A percentile compares a stretch with the other conserved stretches of the same genome.
These are phyloP conservation scores for Campoplex capitator DNA, from an alignment of 2,888 invertebrate species.

Conservation along the genomic window DNA sequence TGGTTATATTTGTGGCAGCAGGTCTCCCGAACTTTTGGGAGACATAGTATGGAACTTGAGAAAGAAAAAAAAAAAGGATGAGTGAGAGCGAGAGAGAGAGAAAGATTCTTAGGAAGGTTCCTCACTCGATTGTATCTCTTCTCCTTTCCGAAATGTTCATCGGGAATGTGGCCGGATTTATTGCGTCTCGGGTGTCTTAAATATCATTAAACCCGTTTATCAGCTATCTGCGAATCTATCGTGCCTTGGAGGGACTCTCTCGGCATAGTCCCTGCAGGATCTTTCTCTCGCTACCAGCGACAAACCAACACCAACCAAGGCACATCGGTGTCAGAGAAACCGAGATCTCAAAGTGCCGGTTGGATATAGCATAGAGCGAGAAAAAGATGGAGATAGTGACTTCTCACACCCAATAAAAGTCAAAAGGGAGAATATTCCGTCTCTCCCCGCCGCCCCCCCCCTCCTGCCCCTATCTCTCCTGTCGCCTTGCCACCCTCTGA, in stretches of 20 bases:
- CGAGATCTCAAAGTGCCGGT: conserved; percentile 53
- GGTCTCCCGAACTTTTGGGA: conserved; percentile 66
- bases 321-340: conserved; percentile 44
- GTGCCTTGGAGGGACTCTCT: conserved; percentile 50
- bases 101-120: conserved; percentile 73
- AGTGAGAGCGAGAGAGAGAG: conserved; percentile 47
- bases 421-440: conserved; percentile 44
- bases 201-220: conserved; percentile 75
- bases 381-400: conserved; percentile 57
- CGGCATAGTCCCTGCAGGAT: conserved; percentile 49
- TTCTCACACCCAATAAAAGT: conserved; percentile 61
- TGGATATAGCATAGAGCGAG: conserved; percentile 45
- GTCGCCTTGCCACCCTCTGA: conserved; percentile 38
- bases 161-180: conserved; percentile 74
- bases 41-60: conserved; percentile 63
- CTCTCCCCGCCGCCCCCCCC: not conserved
- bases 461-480: too few relatives aligned
- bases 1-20: conserved; percentile 34
- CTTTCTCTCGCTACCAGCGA: conserved; percentile 55
- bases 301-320: conserved; percentile 34
- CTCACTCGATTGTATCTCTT: conserved; percentile 73
- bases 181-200: conserved; percentile 74
- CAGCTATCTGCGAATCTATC: conserved; percentile 73
- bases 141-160: conserved; percentile 73
- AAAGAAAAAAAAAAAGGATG: conserved; percentile 52